Percentiles rank a stretch among this genome's conserved stretches.
These are phyloP conservation scores for Platanista minor DNA, from an alignment of 2,113 vertebrate species.

Conservation along the genomic window DNA sequence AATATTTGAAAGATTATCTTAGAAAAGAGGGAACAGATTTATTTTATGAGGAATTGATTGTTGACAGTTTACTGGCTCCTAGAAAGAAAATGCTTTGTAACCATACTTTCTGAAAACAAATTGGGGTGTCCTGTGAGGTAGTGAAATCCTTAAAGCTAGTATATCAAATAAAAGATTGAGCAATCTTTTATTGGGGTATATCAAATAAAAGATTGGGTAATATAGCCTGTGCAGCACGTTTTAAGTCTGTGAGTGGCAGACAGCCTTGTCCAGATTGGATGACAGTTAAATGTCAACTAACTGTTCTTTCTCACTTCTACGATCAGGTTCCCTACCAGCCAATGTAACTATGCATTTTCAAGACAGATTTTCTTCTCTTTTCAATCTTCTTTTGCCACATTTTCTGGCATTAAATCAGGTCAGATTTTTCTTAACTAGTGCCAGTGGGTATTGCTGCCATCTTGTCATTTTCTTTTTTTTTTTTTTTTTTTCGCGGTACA, in stretches of 20 bases:
- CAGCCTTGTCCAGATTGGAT: neutral
- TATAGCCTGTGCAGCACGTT: neutral
- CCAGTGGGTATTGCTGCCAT: neutral
- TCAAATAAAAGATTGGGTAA: neutral
- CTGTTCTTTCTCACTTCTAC: neutral
- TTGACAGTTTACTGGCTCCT: neutral
- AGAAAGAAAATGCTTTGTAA: conserved; percentile 24
- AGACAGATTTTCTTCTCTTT: neutral
- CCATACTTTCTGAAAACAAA: neutral
- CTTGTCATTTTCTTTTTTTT: neutral
- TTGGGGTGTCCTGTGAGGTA: neutral
- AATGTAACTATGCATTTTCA: neutral
- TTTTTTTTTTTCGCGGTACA: too few species aligned
- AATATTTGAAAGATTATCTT: conserved; percentile 36
- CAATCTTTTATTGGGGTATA: neutral
- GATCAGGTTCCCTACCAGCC: neutral
- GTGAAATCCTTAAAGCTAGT: neutral
- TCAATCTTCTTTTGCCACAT: too few species aligned
- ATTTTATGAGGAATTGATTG: neutral
- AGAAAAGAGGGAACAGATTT: neutral
- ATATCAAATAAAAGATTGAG: neutral
- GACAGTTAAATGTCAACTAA: neutral
- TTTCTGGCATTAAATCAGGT: neutral
- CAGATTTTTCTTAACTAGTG: neutral
- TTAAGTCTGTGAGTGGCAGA: neutral